These are phyloP conservation scores for Ophraella communa DNA, from an alignment of 2,888 invertebrate genomes.

Conservation along the genomic window DNA sequence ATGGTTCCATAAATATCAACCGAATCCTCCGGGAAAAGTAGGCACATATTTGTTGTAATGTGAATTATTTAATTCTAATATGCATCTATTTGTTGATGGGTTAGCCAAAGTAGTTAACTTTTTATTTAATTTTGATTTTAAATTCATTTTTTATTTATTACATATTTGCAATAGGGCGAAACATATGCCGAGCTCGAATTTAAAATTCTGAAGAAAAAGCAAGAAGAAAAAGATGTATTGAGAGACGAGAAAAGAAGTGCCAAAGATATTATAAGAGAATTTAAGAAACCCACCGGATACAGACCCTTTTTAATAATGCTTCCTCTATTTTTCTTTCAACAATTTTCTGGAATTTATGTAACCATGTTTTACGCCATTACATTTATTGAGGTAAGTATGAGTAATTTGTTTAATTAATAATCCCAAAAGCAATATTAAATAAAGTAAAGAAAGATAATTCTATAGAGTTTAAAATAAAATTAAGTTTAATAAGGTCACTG, in stretches of 20 bases:
- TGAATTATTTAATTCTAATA: too few relatives aligned
- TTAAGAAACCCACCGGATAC: constrained; percentile 65
- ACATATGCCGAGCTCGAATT: constrained; percentile 62
- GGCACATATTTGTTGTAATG: not conserved
- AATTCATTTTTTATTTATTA: too few relatives aligned
- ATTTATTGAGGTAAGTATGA: constrained; percentile 62
- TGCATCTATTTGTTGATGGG: too few relatives aligned
- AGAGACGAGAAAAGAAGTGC: constrained; percentile 49
- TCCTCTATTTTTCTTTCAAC: constrained; percentile 65
- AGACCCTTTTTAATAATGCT: constrained; percentile 65
- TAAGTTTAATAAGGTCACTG: too few relatives aligned
- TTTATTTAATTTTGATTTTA: too few relatives aligned
- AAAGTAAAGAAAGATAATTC: too few relatives aligned
- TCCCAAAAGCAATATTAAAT: not conserved
- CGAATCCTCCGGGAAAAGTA: constrained; percentile 54
- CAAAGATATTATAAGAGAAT: constrained; percentile 55
- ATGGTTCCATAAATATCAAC: constrained; percentile 60
- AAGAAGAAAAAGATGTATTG: constrained; percentile 57
- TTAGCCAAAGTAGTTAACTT: too few relatives aligned
- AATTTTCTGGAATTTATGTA: constrained; percentile 68
- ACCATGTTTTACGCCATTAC: constrained; percentile 69
- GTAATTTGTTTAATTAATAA: not conserved
- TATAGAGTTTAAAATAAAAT: too few relatives aligned
- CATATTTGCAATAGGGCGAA: constrained; percentile 47
- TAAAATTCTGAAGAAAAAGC: constrained; percentile 62